Base-by-base conservation (phyloP, 2,113 vertebrate species). In the Myrmecophaga tridactyla region DNA sequence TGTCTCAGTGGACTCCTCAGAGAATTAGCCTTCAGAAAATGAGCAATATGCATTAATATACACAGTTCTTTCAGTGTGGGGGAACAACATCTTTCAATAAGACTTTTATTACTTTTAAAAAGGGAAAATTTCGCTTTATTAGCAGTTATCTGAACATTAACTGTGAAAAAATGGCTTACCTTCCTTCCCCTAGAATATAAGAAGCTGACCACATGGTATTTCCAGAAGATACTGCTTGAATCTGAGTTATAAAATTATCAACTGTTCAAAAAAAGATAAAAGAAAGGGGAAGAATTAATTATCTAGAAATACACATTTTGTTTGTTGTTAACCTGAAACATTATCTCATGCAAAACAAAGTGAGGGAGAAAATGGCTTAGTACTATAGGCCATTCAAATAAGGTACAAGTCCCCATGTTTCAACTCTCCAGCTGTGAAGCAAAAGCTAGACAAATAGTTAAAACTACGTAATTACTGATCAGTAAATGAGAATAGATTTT, bases 261-360 rank as follows among this genome's bases (percentile, higher is more conserved):
- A 62, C 87, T 97, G 83, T 96, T 93, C 69, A 88, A 96, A 95
- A 96, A 69, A 41, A 96, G 70, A 97, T 36, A 51, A 96, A 95
- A 95, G 23, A 92, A 93, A 87, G 29, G 29, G 29, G 29, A 69
- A 81, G 86, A 65, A 87, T 63, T 92, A 93, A 77, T 94, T 92
- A 96, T 75, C 82, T 96, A 87, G 29, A 96, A 93, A 53, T 43
- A 72, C 4, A 46, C 36, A 89, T 90, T 90, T 60, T 90, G 36
- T 96, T 92, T 94, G 46, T 69, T 92, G 11, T 92, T 94, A 94
- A 95, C 18, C 83, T 69, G 29, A 96, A 94, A 92, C 20, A 90
- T n/a, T 73, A 93, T 53, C 36, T 89, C 69, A 90, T n/a, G 60
- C 7, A 81, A 94, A 93, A 93, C 9, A 72, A n/a, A 39, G 25